These are phyloP conservation scores for Pseudomyrmex flavicornis DNA, from an alignment of 1,140 invertebrate genomes.

Conservation along the genomic window DNA sequence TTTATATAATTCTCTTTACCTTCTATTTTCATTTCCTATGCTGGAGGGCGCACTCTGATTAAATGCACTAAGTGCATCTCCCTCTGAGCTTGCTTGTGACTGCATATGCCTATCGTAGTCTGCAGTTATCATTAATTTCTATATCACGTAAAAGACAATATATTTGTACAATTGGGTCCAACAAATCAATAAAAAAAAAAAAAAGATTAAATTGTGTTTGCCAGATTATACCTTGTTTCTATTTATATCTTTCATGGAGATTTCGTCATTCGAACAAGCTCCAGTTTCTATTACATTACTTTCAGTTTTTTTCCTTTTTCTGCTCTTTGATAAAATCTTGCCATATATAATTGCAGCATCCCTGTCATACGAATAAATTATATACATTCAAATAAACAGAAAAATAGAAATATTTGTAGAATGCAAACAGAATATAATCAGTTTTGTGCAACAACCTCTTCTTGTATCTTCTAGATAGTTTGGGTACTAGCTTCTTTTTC, in stretches of 20 bases:
- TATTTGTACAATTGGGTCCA: neutral
- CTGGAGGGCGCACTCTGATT: slow-evolving; percentile 80
- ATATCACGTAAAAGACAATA: neutral
- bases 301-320: slow-evolving; percentile 57
- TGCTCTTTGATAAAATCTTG: slow-evolving; percentile 76
- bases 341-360: slow-evolving; percentile 86
- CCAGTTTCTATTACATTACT: slow-evolving; percentile 67
- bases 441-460: slow-evolving; percentile 81
- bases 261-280: slow-evolving; percentile 59
- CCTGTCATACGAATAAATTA: slow-evolving; percentile 73
- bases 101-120: slow-evolving; percentile 81
- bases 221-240: slow-evolving; percentile 75
- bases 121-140: slow-evolving; percentile 70
- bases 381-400: neutral
- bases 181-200: slow-evolving; percentile 24
- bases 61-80: slow-evolving; percentile 71
- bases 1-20: slow-evolving; percentile 61
- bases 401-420: neutral
- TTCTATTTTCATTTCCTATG: slow-evolving; percentile 38
- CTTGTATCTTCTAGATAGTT: slow-evolving; percentile 84
- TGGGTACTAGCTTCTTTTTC: slow-evolving; percentile 83
- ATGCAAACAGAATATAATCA: neutral
- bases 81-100: slow-evolving; percentile 78
- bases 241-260: slow-evolving; percentile 73
- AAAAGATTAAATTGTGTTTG: slow-evolving; percentile 6